Percentiles rank a stretch among this genome's conserved stretches.
Conservation (phyloP, 2,113 vertebrate genomes). For the Halichoeres trimaculatus region DNA sequence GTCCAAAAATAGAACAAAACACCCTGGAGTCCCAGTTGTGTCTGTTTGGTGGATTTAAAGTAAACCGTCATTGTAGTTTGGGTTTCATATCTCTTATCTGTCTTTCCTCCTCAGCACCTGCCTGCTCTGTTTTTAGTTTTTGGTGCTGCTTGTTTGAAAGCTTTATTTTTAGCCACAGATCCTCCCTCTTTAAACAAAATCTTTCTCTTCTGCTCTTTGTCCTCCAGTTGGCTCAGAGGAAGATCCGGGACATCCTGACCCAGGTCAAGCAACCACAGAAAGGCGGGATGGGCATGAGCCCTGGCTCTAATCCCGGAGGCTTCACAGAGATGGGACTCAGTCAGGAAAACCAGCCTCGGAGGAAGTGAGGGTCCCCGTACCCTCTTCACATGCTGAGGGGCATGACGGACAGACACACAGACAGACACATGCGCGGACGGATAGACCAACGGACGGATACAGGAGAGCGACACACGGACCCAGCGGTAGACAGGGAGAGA, state of each 20-base stretch:
- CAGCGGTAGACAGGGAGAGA: conserved; percentile 81
- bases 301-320: conserved; percentile 75
- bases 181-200: background rate
- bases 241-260: conserved; percentile 96
- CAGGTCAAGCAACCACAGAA: conserved; percentile 95
- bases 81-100: too few species aligned
- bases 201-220: background rate
- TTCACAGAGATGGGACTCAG: conserved; percentile 76
- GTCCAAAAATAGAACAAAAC: too few species aligned
- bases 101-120: background rate
- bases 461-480: conserved; percentile 80
- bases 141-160: too few species aligned
- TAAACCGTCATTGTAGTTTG: too few species aligned
- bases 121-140: too few species aligned
- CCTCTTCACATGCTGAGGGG: conserved; percentile 21
- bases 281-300: conserved; percentile 84
- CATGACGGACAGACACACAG: conserved; percentile 66
- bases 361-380: conserved; percentile 84
- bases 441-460: conserved; percentile 68
- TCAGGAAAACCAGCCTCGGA: conserved; percentile 80
- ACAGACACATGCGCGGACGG: conserved; percentile 63
- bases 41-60: too few species aligned
- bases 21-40: too few species aligned
- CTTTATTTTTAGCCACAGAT: background rate
- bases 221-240: conserved; percentile 92